Evolutionary conservation across 2,113 vertebrate species (phyloP), one percentile per base, ranked within the genome.

Genomic region (Nyctereutes procyonoides): DNA sequence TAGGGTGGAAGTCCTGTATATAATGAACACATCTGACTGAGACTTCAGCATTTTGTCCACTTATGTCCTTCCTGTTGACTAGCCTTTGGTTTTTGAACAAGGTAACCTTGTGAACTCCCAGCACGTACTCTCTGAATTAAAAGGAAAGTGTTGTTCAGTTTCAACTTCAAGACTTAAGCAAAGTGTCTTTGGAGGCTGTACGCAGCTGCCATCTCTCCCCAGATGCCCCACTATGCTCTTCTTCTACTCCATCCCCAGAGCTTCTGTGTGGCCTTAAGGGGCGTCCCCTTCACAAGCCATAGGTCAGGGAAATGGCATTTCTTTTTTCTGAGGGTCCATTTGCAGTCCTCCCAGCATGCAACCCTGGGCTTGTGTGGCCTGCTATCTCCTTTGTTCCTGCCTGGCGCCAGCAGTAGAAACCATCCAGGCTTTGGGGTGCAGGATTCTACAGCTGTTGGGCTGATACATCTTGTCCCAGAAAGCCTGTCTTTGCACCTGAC

Each of bases 91-190:
- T 96, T 93, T 62, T 51, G 28, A 92, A 38, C 67, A 86, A 83
- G 83, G 19, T 69, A 83, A 92, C 51, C 74, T 0, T 55, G 3
- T 56, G 63, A 92, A 90, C n/a, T 69, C 58, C 53, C 20, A 55
- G 74, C 43, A 90, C 4, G 24, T 30, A 92, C 3, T 32, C 38
- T 80, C 1, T 30, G 51, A 92, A 84, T 92, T 80, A 71, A 95
- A 93, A 32, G 38, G 24, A 43, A 35, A 56, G n/a, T 65, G 74
- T 53, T 79, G 35, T 92, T 96, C 28, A 92, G 56, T 56, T 84
- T 92, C 60, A 74, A 65, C n/a, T 51, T 94, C 16, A 97, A 95
- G 86, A 17, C 38, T 85, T 32, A 88, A n/a, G 58, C 15, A 71
- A 81, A 93, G 3, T n/a, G 71, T 77, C 51, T 90, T 63, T 77